phyloP scores from a whole-genome alignment of 2,888 invertebrate species.

The Erpobdella octoculata region DNA sequence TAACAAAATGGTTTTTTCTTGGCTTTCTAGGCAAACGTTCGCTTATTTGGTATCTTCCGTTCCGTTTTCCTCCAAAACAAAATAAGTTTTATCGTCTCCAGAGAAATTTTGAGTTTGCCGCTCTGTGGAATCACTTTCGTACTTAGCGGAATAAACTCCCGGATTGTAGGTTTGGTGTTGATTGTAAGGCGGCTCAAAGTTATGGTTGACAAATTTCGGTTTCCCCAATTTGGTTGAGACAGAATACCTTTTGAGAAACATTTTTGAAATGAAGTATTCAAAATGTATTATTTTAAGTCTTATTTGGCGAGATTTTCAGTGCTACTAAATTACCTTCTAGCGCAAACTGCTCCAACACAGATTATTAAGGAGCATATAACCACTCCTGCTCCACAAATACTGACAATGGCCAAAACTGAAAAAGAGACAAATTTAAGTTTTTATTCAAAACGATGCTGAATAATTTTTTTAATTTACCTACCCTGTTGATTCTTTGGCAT shows the following conservation, averaged over 20 bases:
- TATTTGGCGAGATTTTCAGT: too few relatives aligned
- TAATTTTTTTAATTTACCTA: background rate
- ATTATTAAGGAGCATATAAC: background rate
- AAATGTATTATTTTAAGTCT: too few relatives aligned
- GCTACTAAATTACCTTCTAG: background rate
- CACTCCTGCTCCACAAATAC: background rate
- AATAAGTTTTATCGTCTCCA: background rate
- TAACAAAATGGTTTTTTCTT: too few relatives aligned
- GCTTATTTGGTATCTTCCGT: too few relatives aligned
- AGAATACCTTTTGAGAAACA: background rate
- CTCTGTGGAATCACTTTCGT: background rate
- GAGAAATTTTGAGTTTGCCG: background rate
- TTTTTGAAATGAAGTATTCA: background rate
- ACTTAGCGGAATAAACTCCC: background rate
- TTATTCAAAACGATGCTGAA: background rate
- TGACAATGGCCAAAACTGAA: background rate
- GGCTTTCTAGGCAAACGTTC: too few relatives aligned
- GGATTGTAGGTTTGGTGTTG: background rate
- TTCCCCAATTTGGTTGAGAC: background rate
- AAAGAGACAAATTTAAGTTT: background rate
- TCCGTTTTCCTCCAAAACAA: background rate
- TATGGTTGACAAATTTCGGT: conserved; percentile 5
- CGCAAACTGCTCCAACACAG: background rate
- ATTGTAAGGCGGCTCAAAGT: background rate
- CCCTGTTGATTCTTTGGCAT: conserved; percentile 1